Percentiles rank a stretch among this genome's conserved stretches.
phyloP scores from a whole-genome alignment of 2,797 vertebrate genomes.

The Phaenicophaeus curvirostris region DNA sequence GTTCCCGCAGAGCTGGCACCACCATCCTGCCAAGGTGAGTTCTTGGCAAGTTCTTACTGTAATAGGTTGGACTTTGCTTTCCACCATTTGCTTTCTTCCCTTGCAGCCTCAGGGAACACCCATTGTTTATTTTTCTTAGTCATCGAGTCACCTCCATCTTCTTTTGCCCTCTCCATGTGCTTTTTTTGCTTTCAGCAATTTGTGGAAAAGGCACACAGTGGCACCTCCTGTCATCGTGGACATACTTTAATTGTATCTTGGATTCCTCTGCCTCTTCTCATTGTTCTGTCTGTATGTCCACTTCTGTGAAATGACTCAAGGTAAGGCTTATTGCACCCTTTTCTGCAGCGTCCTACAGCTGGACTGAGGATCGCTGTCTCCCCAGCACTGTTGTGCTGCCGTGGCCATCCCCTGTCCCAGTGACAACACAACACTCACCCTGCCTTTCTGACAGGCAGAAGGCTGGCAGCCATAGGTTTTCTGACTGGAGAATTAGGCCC shows the following conservation, averaged over 20 bases:
- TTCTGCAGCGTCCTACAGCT: background rate
- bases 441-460: background rate
- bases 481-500: background rate
- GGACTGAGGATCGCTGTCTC: background rate
- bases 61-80: background rate
- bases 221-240: background rate
- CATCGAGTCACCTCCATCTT: background rate
- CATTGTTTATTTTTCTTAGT: background rate
- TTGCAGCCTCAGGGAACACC: background rate
- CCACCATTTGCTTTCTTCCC: background rate
- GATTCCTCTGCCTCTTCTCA: accelerated
- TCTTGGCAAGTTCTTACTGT: background rate
- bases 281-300: background rate
- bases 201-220: background rate
- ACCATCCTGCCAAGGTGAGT: background rate
- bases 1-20: accelerated
- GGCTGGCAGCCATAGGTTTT: background rate
- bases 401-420: background rate
- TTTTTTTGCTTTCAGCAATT: background rate
- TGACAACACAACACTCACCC: accelerated
- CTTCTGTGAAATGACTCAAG: background rate
- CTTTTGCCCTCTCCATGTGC: background rate
- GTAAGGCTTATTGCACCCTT: accelerated
- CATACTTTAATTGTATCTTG: background rate
- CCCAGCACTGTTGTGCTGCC: background rate